Conservation (phyloP, 2,888 invertebrate species). For the Trichopria drosophilae region DNA sequence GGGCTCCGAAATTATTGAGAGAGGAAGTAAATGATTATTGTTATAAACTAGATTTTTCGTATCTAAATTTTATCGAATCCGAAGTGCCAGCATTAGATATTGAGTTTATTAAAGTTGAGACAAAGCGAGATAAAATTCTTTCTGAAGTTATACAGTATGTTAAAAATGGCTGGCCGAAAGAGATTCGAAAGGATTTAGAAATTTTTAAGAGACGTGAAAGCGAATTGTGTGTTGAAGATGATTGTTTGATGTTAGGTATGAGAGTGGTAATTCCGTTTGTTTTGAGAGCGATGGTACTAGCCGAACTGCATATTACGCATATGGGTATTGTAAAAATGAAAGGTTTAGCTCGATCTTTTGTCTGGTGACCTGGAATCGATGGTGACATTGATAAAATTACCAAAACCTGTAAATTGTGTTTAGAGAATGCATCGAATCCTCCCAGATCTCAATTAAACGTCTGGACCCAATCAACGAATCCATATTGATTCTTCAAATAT, state of each 20-base stretch:
- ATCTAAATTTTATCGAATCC: too few relatives aligned
- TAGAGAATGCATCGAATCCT: conserved; percentile 21
- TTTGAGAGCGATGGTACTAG: conserved; percentile 23
- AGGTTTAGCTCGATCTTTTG: conserved; percentile 32
- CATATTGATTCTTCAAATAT: conserved; percentile 29
- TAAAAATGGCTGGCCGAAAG: not conserved
- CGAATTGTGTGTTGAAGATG: too few relatives aligned
- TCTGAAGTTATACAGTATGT: too few relatives aligned
- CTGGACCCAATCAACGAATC: conserved; percentile 27
- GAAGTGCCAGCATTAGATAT: conserved; percentile 5
- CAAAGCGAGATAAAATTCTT: conserved; percentile 1
- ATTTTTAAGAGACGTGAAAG: not conserved
- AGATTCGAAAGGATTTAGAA: too few relatives aligned
- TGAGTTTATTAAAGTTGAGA: not conserved
- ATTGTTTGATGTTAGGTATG: too few relatives aligned
- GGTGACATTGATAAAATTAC: conserved; percentile 19
- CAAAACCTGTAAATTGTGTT: conserved; percentile 18
- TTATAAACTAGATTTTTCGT: conserved; percentile 2
- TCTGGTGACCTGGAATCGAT: too few relatives aligned
- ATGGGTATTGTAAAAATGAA: conserved; percentile 38
- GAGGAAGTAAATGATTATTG: not conserved
- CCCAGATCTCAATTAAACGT: conserved; percentile 15
- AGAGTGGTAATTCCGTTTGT: conserved; percentile 1
- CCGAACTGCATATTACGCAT: too few relatives aligned
- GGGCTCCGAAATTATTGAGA: too few relatives aligned